Evolutionary conservation across 1,140 invertebrate genomes (phyloP).

Genomic region (Uloborus diversus): DNA sequence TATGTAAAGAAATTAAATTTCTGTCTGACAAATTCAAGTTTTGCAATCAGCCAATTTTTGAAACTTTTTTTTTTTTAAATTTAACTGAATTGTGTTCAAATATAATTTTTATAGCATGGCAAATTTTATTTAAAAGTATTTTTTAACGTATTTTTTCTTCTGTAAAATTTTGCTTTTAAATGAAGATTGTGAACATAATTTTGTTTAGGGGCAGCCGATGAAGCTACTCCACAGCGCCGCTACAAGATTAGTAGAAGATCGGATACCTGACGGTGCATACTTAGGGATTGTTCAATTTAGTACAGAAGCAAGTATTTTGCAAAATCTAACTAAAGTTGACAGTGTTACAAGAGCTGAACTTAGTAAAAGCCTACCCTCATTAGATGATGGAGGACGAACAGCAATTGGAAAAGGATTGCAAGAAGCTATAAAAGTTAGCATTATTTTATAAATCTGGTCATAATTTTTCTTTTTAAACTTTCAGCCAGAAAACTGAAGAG

Average conservation of each 20-base stretch:
- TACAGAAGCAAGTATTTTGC: conserved; percentile 42
- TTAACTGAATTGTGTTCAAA: background rate
- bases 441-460: background rate
- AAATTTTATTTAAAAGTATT: background rate
- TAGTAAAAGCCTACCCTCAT: conserved; percentile 29
- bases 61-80: too few relatives aligned
- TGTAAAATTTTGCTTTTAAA: background rate
- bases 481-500: too few relatives aligned
- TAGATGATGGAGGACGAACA: conserved; percentile 57
- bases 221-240: conserved; percentile 56
- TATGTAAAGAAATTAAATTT: too few relatives aligned
- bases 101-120: background rate
- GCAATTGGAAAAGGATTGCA: conserved; percentile 57
- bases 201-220: conserved; percentile 55
- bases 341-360: conserved; percentile 33
- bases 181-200: background rate
- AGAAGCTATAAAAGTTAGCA: conserved; percentile 39
- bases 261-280: conserved; percentile 48
- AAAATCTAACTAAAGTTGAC: conserved; percentile 51
- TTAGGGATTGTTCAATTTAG: conserved; percentile 58
- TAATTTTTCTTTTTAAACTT: background rate
- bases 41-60: too few relatives aligned
- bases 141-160: background rate
- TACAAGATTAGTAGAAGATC: conserved; percentile 44
- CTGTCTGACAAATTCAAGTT: too few relatives aligned